Evolutionary conservation across 2,797 vertebrate species (phyloP).

Genomic region (Coccyzus lansbergi): DNA sequence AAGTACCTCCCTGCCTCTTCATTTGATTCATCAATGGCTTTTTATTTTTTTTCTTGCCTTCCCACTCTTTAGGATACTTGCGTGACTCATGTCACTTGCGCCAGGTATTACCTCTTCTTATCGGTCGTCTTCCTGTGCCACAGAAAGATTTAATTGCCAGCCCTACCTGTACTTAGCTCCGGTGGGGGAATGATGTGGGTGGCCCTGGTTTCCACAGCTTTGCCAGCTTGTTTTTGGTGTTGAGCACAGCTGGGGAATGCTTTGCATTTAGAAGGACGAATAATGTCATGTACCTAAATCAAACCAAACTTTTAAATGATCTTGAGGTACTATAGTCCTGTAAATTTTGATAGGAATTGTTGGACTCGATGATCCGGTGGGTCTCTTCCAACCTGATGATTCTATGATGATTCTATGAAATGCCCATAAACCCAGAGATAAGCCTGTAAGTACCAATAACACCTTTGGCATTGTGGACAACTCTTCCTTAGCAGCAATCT

Average conservation of each 20-base stretch:
- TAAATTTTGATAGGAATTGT: too few relatives aligned
- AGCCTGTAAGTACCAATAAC: fast-evolving
- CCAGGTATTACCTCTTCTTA: neutral
- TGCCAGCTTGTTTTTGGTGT: neutral
- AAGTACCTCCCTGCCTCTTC: conserved; percentile 14
- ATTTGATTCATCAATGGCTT: fast-evolving
- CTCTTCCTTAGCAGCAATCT: neutral
- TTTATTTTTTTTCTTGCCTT: neutral
- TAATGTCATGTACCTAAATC: neutral
- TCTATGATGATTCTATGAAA: too few relatives aligned
- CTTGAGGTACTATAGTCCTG: neutral
- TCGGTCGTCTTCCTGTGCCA: neutral
- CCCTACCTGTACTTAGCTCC: neutral
- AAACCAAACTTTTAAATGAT: neutral
- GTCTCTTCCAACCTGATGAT: too few relatives aligned
- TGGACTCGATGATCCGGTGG: too few relatives aligned
- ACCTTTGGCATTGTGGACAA: neutral
- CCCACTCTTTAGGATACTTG: neutral
- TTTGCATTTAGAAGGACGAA: neutral
- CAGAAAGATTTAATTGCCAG: conserved; percentile 19
- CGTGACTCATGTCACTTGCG: neutral
- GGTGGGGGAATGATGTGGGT: neutral
- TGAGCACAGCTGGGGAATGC: neutral
- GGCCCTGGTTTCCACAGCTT: neutral
- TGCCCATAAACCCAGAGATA: fast-evolving